Base-by-base conservation (phyloP, 2,797 vertebrate genomes). In the Taenioides sp. region DNA sequence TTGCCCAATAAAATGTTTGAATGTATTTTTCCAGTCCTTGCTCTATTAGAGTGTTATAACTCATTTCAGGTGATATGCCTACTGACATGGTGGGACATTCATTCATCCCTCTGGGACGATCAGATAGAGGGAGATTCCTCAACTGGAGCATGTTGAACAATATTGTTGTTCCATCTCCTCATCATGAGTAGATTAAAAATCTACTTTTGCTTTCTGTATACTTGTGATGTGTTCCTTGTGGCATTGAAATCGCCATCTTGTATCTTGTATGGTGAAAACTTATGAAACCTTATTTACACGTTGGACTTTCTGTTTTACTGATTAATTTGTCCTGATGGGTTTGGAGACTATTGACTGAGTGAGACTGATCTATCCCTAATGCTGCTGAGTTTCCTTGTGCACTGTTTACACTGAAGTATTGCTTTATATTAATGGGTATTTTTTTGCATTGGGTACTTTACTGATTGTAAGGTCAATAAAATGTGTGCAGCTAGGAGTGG, bases 391-490 rank as follows among this genome's bases (percentile, higher is more conserved):
- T 52, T 52, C 18, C 16, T 50, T 50, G 18, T 50, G 49, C 5
- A 20, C 18, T 20, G 18, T 18, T n/a, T 20, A 52, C 17, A 52
- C 18, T 7, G 50, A 52, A 52, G 50, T 52, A 52, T 52, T 52
- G 43, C 43, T 22, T 54, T 52, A 52, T 52, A 7, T 54, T 54
- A 54, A n/a, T 10, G 20, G 20, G 20, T 52, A 9, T 52, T 52
- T 52, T 47, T 47, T 47, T 17, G 43, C 4, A 16, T 4, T 47
- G 43, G 43, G 12, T 14, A 14, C 3, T 14, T 47, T 47, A 4
- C 14, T 47, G 43, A 47, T 47, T 47, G 43, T 47, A 47, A 47
- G 43, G 12, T 22, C 52, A 87, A 81, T 71, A 86, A 83, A 84
- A 82, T 10, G 72, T 65, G 68, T 85, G 75, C 74, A 58, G 52